Percentiles rank a stretch among this genome's conserved stretches.
phyloP scores from a whole-genome alignment of 2,888 invertebrate genomes.

The Pristionchus arcanus region DNA sequence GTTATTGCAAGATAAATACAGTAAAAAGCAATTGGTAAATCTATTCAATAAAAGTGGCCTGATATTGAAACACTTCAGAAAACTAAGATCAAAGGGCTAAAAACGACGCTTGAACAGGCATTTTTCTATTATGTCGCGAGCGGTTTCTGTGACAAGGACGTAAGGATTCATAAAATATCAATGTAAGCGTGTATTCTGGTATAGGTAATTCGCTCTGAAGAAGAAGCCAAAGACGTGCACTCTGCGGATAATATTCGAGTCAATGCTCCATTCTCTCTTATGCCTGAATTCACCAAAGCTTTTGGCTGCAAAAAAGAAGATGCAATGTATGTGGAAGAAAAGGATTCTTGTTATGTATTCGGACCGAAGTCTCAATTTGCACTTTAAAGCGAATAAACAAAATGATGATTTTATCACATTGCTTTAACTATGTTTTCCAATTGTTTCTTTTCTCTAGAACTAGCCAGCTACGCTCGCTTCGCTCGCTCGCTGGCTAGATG shows the following conservation, averaged over 20 bases:
- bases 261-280: background rate
- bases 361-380: background rate
- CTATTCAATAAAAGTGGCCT: background rate
- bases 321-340: background rate
- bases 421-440: no score
- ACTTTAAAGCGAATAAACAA: no score
- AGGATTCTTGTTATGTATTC: background rate
- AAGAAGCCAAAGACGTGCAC: background rate
- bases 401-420: no score
- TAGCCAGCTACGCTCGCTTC: no score
- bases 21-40: background rate
- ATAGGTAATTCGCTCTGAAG: background rate
- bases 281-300: background rate
- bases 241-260: background rate
- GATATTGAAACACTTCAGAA: background rate
- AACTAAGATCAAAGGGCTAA: background rate
- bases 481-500: no score
- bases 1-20: background rate
- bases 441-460: no score
- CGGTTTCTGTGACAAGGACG: background rate
- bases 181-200: background rate
- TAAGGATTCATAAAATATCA: background rate
- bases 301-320: background rate
- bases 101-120: slow-evolving; percentile 21
- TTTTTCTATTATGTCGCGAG: slow-evolving; percentile 9